Conservation (phyloP, 2,888 invertebrate genomes). For the Nemotelus nigrinus region DNA sequence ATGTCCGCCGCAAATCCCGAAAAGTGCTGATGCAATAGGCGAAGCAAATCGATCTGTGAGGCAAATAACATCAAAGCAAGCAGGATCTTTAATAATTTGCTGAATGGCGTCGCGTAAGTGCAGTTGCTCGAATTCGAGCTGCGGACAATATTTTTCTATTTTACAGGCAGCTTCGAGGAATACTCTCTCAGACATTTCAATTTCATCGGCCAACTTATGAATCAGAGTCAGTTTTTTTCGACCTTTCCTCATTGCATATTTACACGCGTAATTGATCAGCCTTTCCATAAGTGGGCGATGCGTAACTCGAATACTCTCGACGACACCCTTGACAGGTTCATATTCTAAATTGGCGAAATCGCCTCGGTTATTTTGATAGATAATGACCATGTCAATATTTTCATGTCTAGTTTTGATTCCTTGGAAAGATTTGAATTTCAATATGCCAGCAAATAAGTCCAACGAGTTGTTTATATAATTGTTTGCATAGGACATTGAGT, state of each 20-base stretch:
- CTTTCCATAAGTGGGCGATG: slow-evolving; percentile 48
- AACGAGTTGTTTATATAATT: slow-evolving; percentile 17
- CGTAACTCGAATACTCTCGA: slow-evolving; percentile 57
- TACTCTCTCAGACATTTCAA: background rate
- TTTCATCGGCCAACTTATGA: slow-evolving; percentile 52
- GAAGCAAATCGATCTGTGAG: slow-evolving; percentile 58
- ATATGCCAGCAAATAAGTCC: slow-evolving; percentile 50
- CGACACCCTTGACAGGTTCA: slow-evolving; percentile 58
- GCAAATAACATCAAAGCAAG: slow-evolving; percentile 56
- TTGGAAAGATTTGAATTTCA: slow-evolving; percentile 54
- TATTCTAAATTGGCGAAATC: slow-evolving; percentile 59
- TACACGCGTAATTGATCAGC: slow-evolving; percentile 55
- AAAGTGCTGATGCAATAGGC: slow-evolving; percentile 55
- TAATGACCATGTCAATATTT: slow-evolving; percentile 55
- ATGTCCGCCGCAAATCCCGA: slow-evolving; percentile 58
- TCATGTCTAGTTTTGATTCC: slow-evolving; percentile 56
- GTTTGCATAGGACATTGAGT: slow-evolving; percentile 15
- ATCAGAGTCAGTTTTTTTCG: slow-evolving; percentile 56
- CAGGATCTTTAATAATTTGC: slow-evolving; percentile 53
- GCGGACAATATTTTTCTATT: background rate
- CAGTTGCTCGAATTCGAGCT: background rate
- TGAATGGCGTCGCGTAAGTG: background rate
- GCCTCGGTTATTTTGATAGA: slow-evolving; percentile 58
- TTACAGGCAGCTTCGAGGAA: background rate
- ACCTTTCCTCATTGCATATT: slow-evolving; percentile 50